Evolutionary conservation across 2,888 invertebrate species (phyloP), one percentile per base, ranked within the genome.

Genomic region (Agrochola litura): DNA sequence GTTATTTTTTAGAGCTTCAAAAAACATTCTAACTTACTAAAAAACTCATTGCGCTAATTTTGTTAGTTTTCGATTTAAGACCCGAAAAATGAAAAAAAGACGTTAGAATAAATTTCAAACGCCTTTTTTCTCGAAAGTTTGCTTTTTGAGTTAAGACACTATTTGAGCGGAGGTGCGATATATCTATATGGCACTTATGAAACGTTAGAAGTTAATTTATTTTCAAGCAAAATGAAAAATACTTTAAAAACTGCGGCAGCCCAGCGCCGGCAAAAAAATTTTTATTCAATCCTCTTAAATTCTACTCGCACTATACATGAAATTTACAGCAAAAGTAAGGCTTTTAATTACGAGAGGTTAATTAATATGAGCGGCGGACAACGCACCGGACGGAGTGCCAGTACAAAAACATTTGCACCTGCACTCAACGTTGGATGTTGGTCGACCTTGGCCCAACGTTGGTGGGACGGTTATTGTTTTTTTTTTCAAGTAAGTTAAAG

Each of bases 371-470:
- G 73, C 75, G 64, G 64, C 85, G 79, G 69, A 78, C 81, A 74
- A 70, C 79, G 77, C 63, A 83, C 87, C 86, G 86, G 84, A 84
- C 84, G 79, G 79, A 76, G 64, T 68, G 64, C 37, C 46, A 49
- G 37, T 65, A 86, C 78, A 87, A 87, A 86, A 87, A 86, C 81
- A 70, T 73, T 65, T 85, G 88, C 87, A 88, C 88, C 87, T 88
- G 87, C 86, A 67, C 52, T 67, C 37, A 49, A 67, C 41, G 67
- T 79, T 76, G 73, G 70, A 14, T 61, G 61, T 70, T 66, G 63
- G 73, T 14, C 5, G 60, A 73, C 76, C 74, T 82, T 82, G 77
- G 82, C 65, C 80, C 73, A 84, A 81, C 54, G 49, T 75, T 79
- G 63, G 73, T 70, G 25, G 30, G 19, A 52, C 2, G 10, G 12